Evolutionary conservation across 2,113 vertebrate species (phyloP).

Genomic region (Polypterus senegalus): DNA sequence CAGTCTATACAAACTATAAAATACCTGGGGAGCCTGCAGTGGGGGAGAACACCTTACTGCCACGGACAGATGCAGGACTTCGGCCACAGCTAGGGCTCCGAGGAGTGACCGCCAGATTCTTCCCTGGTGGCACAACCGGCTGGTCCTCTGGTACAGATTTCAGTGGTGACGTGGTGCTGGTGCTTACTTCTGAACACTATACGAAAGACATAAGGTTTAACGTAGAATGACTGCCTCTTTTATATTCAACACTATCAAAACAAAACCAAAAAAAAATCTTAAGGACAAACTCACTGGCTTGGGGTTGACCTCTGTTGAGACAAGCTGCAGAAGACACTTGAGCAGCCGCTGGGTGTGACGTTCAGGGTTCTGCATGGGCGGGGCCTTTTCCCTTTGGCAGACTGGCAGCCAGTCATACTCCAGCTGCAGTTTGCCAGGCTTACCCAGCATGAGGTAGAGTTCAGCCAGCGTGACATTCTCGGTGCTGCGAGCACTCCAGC

Average conservation of each 20-base stretch:
- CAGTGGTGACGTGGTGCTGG: conserved; percentile 61
- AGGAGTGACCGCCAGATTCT: conserved; percentile 49
- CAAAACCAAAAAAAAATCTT: neutral
- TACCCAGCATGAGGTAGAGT: conserved; percentile 97
- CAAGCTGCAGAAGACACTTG: conserved; percentile 78
- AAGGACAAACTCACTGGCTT: conserved; percentile 63
- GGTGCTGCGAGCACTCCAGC: conserved; percentile 74
- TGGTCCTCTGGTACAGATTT: conserved; percentile 75
- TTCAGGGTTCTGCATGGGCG: conserved; percentile 25
- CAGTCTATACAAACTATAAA: neutral
- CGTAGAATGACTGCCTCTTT: neutral
- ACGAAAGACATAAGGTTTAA: conserved; percentile 9
- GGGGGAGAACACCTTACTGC: conserved; percentile 50
- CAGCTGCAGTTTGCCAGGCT: conserved; percentile 84
- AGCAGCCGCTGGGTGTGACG: conserved; percentile 67
- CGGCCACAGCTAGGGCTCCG: conserved; percentile 77
- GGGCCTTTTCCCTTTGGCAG: conserved; percentile 31
- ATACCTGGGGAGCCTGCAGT: conserved; percentile 34
- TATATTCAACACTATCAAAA: neutral
- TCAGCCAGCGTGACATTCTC: conserved; percentile 90
- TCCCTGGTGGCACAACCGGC: conserved; percentile 66
- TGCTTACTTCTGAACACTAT: conserved; percentile 66
- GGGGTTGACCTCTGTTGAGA: conserved; percentile 83
- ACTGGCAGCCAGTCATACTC: conserved; percentile 88
- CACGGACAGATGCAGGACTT: conserved; percentile 59